Conservation (phyloP, 2,113 vertebrate genomes). For the Platichthys stellatus region DNA sequence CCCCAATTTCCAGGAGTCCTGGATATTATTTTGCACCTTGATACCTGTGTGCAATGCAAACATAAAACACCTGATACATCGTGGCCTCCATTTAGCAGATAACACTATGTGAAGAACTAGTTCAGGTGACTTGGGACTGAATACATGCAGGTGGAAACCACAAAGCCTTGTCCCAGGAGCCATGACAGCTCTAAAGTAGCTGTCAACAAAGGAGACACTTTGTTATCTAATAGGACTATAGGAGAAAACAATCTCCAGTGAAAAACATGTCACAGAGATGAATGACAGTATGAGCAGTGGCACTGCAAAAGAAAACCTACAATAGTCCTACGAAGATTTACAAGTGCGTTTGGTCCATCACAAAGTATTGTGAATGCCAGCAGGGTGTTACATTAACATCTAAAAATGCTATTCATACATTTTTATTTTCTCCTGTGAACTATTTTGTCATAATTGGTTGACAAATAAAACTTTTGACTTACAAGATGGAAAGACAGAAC, state of each 20-base stretch:
- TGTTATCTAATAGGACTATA: conserved; percentile 14
- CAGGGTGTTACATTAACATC: too few relatives aligned
- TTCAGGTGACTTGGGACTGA: conserved; percentile 36
- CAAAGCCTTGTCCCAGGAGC: conserved; percentile 2
- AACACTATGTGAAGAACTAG: conserved; percentile 41
- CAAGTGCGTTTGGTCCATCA: too few relatives aligned
- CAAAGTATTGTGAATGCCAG: too few relatives aligned
- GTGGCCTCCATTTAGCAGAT: conserved; percentile 38
- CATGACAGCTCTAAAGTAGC: not conserved
- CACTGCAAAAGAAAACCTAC: too few relatives aligned
- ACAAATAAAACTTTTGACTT: too few relatives aligned
- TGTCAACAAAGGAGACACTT: conserved; percentile 27
- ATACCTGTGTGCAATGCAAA: not conserved
- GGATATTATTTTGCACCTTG: not conserved
- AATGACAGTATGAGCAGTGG: not conserved
- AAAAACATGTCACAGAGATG: not conserved
- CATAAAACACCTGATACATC: conserved; percentile 30
- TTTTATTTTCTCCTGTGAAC: too few relatives aligned
- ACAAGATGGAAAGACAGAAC: too few relatives aligned
- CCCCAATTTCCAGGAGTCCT: too few relatives aligned
- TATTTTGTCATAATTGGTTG: too few relatives aligned
- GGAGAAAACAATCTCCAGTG: not conserved
- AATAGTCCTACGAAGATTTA: too few relatives aligned
- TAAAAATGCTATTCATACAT: too few relatives aligned
- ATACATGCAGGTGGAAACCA: not conserved